Conservation (phyloP, 2,113 vertebrate species). For the Cryptotis parvus region DNA sequence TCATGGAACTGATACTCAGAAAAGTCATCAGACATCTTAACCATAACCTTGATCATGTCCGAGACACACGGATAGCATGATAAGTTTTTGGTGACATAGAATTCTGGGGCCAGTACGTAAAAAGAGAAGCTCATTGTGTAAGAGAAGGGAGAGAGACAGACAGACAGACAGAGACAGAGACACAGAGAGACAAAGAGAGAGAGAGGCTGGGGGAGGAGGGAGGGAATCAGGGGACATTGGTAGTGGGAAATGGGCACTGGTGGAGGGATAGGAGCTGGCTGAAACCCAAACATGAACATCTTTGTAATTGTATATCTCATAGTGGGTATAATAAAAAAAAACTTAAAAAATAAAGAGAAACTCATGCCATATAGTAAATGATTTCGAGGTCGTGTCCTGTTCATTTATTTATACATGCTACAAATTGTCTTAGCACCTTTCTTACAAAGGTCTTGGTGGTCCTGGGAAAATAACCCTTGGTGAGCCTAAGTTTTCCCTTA, state of each 20-base stretch:
- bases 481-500: conserved; percentile 18
- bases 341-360: too few species aligned
- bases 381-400: not conserved
- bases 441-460: not conserved
- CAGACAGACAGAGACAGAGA: too few species aligned
- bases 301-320: too few species aligned
- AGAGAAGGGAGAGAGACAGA: too few species aligned
- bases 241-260: too few species aligned
- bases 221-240: too few species aligned
- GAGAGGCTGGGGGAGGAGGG: too few species aligned
- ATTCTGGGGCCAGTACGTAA: not conserved
- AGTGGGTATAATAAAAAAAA: too few species aligned
- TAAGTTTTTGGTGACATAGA: not conserved
- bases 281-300: too few species aligned
- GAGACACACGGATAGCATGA: not conserved
- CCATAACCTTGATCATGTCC: not conserved
- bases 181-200: too few species aligned
- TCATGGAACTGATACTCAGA: not conserved
- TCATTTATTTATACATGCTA: not conserved
- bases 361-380: not conserved
- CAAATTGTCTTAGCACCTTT: not conserved
- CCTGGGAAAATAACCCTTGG: not conserved
- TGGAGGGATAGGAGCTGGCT: too few species aligned
- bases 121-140: too few species aligned
- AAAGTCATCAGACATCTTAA: conserved; percentile 15